These are phyloP conservation scores for Exaiptasia diaphana DNA, from an alignment of 64 coral and sea anemone species.

Conservation along the genomic window DNA sequence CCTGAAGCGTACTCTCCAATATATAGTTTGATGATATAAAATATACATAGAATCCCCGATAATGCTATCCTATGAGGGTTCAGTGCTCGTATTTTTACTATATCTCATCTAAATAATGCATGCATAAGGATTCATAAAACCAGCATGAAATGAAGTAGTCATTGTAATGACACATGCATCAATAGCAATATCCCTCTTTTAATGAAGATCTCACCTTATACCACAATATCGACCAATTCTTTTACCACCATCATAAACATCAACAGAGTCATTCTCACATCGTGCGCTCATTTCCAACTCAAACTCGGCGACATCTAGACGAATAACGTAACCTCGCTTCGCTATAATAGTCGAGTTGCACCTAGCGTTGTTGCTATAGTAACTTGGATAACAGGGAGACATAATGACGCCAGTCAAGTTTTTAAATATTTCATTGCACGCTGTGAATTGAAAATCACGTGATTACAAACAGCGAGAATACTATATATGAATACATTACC, in stretches of 20 bases:
- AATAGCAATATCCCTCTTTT: no score
- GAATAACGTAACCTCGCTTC: conserved; percentile 27
- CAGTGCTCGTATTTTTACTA: no score
- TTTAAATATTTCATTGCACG: conserved; percentile 22
- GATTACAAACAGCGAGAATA: not conserved
- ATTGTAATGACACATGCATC: no score
- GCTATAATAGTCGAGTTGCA: conserved; percentile 35
- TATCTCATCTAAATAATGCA: no score
- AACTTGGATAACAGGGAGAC: conserved; percentile 52
- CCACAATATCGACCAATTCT: conserved; percentile 28
- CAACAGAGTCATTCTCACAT: conserved; percentile 46
- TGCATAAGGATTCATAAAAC: no score
- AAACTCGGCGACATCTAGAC: conserved; percentile 42
- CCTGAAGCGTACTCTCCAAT: no score
- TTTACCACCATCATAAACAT: conserved; percentile 1
- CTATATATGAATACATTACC: not conserved
- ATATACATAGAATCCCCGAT: no score
- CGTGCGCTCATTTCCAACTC: conserved; percentile 13
- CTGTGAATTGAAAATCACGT: not conserved
- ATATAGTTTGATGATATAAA: no score
- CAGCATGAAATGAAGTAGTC: no score
- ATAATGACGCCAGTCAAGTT: conserved; percentile 16
- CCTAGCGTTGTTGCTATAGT: conserved; percentile 44
- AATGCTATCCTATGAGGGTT: no score
- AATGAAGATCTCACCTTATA: not conserved